Evolutionary conservation across 2,113 vertebrate genomes (phyloP).

Genomic region (Otus sunia): DNA sequence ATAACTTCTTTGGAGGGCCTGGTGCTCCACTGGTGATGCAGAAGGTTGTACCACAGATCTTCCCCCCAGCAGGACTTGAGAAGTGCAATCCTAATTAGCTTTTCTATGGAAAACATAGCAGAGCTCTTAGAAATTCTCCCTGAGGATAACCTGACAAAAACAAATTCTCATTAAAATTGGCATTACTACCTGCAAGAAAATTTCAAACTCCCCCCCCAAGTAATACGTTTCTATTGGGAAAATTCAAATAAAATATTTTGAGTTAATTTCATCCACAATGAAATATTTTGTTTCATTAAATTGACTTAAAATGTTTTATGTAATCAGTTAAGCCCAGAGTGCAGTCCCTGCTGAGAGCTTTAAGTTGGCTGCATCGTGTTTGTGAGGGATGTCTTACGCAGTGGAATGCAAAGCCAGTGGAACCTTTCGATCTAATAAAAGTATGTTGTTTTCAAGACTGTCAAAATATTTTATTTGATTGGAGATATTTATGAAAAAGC

Average conservation of each 20-base stretch:
- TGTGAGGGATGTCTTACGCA: not conserved
- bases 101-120: not conserved
- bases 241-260: conserved; percentile 17
- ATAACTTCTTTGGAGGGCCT: not conserved
- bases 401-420: not conserved
- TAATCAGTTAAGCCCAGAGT: conserved; percentile 1
- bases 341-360: conserved; percentile 1
- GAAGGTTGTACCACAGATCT: not conserved
- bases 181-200: not conserved
- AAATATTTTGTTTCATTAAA: conserved; percentile 30
- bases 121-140: not conserved
- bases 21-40: not conserved
- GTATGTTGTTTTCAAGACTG: not conserved
- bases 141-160: not conserved
- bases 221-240: not conserved
- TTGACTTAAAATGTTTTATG: not conserved
- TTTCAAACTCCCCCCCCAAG: not conserved
- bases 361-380: not conserved
- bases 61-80: not conserved
- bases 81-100: not conserved
- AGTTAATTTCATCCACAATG: conserved; percentile 6
- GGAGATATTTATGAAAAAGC: conserved; percentile 11
- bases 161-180: not conserved
- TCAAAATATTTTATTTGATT: conserved; percentile 24
- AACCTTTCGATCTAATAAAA: conserved; percentile 7